Percentiles rank a stretch among this genome's conserved stretches.
These are phyloP conservation scores for Allacma fusca DNA, from an alignment of 2,888 invertebrate genomes.

Conservation along the genomic window DNA sequence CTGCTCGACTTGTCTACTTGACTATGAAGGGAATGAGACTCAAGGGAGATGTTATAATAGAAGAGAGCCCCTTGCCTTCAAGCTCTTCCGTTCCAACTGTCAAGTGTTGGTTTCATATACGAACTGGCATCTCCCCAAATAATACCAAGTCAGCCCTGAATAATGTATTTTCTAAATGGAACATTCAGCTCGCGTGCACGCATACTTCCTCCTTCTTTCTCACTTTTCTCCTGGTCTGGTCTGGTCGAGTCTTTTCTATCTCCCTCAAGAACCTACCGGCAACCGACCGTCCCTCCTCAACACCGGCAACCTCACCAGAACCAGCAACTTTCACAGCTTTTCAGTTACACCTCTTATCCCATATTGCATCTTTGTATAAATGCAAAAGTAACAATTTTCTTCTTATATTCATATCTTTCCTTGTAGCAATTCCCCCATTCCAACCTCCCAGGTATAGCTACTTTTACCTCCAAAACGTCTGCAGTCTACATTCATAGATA, in stretches of 20 bases:
- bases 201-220: not conserved
- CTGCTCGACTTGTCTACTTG: conserved; percentile 16
- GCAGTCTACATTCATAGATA: no score
- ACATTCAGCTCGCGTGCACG: conserved; percentile 26
- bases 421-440: no score
- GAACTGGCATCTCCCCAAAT: conserved; percentile 30
- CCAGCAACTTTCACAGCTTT: no score
- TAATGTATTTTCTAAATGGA: conserved; percentile 37
- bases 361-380: no score
- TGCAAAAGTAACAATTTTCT: no score
- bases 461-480: no score
- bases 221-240: not conserved
- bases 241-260: not conserved
- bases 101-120: conserved; percentile 24
- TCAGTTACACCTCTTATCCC: no score
- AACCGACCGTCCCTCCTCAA: no score
- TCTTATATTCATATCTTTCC: no score
- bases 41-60: conserved; percentile 24
- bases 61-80: conserved; percentile 22
- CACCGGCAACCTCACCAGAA: no score
- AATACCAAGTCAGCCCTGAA: conserved; percentile 35
- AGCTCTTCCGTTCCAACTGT: conserved; percentile 25
- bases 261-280: not conserved
- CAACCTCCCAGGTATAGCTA: no score
- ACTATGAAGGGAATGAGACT: conserved; percentile 29